phyloP scores from a whole-genome alignment of 92 coral and sea anemone genomes.

The Siderastrea siderea region DNA sequence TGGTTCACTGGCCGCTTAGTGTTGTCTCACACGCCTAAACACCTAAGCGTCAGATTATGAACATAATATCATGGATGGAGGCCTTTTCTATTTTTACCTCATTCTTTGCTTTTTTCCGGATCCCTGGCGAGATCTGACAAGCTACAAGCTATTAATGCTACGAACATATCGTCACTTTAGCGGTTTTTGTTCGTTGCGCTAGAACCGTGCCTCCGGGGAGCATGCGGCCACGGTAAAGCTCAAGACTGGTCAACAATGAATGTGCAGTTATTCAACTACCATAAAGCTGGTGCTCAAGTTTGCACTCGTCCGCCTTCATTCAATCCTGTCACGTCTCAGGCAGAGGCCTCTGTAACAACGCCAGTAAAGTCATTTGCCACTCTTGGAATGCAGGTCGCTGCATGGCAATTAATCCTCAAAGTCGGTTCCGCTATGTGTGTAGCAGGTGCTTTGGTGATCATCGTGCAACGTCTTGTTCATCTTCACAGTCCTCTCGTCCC shows the following conservation, averaged over 20 bases:
- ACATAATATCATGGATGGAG: constrained; percentile 33
- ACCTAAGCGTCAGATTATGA: constrained; percentile 7
- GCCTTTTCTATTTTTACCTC: constrained; percentile 17
- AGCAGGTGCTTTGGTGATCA: background rate
- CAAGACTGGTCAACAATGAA: constrained; percentile 32
- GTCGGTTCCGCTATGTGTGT: constrained; percentile 23
- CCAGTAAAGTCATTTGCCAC: constrained; percentile 1
- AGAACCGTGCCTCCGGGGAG: constrained; percentile 26
- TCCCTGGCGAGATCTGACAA: constrained; percentile 1
- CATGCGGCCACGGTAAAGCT: background rate
- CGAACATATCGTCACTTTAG: no score
- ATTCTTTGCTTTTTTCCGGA: constrained; percentile 14
- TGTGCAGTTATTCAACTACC: constrained; percentile 23
- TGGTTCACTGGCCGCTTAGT: constrained; percentile 44
- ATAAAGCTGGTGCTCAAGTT: constrained; percentile 33
- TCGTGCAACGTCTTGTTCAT: background rate
- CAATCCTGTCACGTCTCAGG: background rate
- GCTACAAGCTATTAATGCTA: constrained; percentile 15
- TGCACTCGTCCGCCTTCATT: no score
- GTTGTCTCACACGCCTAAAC: background rate
- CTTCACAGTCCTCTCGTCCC: background rate
- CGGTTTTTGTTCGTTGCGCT: constrained; percentile 6
- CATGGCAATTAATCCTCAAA: background rate
- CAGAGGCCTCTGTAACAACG: background rate
- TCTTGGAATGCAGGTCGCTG: constrained; percentile 44